Conservation (phyloP, 2,888 invertebrate species). For the Diarsia dahlii region DNA sequence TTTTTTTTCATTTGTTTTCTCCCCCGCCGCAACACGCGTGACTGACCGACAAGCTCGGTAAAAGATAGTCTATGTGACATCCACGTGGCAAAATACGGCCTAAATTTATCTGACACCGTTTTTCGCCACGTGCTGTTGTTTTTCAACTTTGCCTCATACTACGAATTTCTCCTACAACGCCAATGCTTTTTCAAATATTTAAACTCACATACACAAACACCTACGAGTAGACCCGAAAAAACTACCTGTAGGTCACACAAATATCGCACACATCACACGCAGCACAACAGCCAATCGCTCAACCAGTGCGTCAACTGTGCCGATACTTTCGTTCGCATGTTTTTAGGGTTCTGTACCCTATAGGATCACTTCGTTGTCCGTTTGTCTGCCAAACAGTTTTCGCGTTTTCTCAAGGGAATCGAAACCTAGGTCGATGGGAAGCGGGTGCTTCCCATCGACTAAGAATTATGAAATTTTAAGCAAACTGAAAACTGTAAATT, state of each 20-base stretch:
- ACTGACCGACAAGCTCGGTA: neutral
- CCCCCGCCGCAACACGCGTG: neutral
- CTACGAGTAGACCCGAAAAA: neutral
- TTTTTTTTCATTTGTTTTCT: neutral
- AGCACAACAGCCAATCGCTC: neutral
- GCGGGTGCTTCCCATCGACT: too few relatives aligned
- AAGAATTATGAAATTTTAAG: too few relatives aligned
- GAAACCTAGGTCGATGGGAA: too few relatives aligned
- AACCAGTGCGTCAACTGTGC: neutral
- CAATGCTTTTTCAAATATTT: neutral
- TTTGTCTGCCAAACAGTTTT: too few relatives aligned
- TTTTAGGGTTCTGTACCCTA: too few relatives aligned
- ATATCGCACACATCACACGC: neutral
- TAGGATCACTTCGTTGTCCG: too few relatives aligned
- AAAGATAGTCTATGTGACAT: neutral
- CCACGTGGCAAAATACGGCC: neutral
- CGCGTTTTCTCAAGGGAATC: too few relatives aligned
- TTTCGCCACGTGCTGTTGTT: neutral
- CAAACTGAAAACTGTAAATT: too few relatives aligned
- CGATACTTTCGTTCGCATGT: too few relatives aligned
- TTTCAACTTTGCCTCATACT: neutral
- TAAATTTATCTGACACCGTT: neutral
- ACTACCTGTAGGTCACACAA: neutral
- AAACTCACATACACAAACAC: neutral
- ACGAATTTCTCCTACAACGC: neutral